A percentile compares a stretch with the other conserved stretches of the same genome.
These are phyloP conservation scores for Smithornis capensis DNA, from an alignment of 2,113 vertebrate species.

Conservation along the genomic window DNA sequence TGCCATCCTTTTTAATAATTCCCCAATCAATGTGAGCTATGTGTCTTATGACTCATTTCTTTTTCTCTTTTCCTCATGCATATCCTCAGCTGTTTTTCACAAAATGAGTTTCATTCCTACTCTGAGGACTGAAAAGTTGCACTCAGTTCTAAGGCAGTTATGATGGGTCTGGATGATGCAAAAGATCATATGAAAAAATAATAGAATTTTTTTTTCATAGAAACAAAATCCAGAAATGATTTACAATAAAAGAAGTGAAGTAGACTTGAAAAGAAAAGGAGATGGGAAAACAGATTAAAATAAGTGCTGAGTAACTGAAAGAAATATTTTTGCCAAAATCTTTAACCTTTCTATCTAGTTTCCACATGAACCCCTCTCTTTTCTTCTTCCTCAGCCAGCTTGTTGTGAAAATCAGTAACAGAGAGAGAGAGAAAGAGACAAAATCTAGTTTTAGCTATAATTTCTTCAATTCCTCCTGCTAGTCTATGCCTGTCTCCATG, in stretches of 20 bases:
- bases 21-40: background rate
- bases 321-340: background rate
- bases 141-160: background rate
- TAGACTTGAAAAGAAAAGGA: background rate
- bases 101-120: background rate
- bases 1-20: background rate
- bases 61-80: background rate
- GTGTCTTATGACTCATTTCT: background rate
- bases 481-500: background rate
- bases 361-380: background rate
- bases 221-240: background rate
- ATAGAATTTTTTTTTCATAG: no score
- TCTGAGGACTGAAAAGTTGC: background rate
- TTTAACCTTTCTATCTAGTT: background rate
- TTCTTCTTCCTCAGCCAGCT: background rate
- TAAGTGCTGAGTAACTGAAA: background rate
- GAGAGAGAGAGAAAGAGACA: background rate
- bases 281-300: rapidly evolving
- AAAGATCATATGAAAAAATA: no score
- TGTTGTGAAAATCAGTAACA: background rate
- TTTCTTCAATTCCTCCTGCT: background rate
- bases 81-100: background rate
- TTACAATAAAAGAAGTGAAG: background rate
- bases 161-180: background rate
- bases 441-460: background rate